Evolutionary conservation across 2,888 invertebrate species (phyloP), one percentile per base, ranked within the genome.

Genomic region (Leptinotarsa tumamoca): DNA sequence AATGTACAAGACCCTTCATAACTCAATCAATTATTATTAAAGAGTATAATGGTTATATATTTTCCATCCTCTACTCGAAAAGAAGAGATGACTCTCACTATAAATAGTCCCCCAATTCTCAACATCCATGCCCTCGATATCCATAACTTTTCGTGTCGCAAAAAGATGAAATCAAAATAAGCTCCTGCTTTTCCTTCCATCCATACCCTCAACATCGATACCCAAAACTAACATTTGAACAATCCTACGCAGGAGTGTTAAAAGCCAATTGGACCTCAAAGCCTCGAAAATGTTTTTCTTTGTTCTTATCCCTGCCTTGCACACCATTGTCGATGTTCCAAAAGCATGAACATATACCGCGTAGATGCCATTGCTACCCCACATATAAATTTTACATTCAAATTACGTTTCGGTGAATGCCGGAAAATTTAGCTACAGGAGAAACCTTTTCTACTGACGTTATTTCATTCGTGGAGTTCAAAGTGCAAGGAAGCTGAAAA

Each of bases 371-470:
- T 71, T 71, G 50, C 71, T 49, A 51, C n/a, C 71, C 66, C 51
- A 23, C 43, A 66, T 71, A 71, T 71, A 66, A 71, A 71, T 71
- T 71, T 71, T 71, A 50, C 51, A 71, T 23, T 71, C 71, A 66
- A 51, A 71, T 63, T 71, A 71, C 52, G 27, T 63, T 50, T 50
- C 43, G 51, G 33, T 50, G n/a, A n/a, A 71, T 15, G 71, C 61
- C 43, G 58, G 27, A 66, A 66, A 63, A 51, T 71, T 71, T 27
- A n/a, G 49, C 14, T 49, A 66, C 51, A 66, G n/a, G 14, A 56
- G 7, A 56, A 54, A 23, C 18, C 51, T 21, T 63, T 50, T 71
- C 27, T 51, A 52, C 21, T 10, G 21, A 21, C 14, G 58, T 58
- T 23, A 58, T 58, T 58, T 58, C 23, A 58, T 58, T 58, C 7